These are phyloP conservation scores for Drosophila paucipuncta DNA, from an alignment of 2,888 invertebrate species.

Conservation along the genomic window DNA sequence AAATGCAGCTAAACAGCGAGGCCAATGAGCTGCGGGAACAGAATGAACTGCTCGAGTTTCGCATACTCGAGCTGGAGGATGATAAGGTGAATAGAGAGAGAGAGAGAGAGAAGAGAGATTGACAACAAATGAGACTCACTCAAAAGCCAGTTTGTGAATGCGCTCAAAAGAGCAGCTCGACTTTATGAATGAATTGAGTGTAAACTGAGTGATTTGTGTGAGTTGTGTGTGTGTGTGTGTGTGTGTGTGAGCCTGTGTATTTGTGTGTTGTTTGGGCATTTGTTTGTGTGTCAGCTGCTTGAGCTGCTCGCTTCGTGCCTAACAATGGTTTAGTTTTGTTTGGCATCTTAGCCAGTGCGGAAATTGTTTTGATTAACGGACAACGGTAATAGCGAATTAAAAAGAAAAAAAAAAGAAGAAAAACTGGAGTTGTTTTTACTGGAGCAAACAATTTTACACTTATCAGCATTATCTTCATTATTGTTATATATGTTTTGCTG, in stretches of 20 bases:
- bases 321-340: constrained; percentile 72
- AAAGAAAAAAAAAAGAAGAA: not conserved
- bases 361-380: constrained; percentile 74
- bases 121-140: constrained; percentile 23
- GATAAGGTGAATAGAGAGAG: constrained; percentile 84
- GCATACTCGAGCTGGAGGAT: constrained; percentile 91
- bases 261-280: not conserved
- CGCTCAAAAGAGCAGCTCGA: constrained; percentile 32
- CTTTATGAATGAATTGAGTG: constrained; percentile 77
- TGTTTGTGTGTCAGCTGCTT: constrained; percentile 27
- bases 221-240: not conserved
- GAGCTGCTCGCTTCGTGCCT: constrained; percentile 47
- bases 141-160: constrained; percentile 53
- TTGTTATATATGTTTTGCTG: constrained; percentile 12
- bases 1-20: constrained; percentile 88
- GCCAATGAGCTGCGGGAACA: constrained; percentile 91
- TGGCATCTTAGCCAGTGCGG: constrained; percentile 69
- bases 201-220: not conserved
- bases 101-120: not conserved
- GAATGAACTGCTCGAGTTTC: constrained; percentile 92
- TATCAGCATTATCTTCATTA: constrained; percentile 30
- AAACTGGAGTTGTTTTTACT: constrained; percentile 57
- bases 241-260: constrained; percentile 6
- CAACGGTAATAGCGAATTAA: constrained; percentile 53
- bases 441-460: constrained; percentile 55